Base-by-base conservation (phyloP, 2,113 vertebrate genomes). In the Percina caprodes region DNA sequence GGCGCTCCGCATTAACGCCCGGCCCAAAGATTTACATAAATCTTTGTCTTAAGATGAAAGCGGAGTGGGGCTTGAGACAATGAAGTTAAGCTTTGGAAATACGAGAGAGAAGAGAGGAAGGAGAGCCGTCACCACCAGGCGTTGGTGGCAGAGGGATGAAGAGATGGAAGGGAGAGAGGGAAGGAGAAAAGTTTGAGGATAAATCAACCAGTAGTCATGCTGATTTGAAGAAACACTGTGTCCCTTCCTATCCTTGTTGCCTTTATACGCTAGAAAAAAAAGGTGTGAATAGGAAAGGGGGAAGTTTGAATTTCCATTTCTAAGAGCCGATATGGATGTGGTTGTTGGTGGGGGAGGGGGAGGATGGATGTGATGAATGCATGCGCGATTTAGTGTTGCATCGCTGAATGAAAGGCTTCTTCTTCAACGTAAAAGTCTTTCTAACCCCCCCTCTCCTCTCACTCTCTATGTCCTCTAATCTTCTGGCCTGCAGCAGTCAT, bases 31-130 rank as follows among this genome's bases (percentile, higher is more conserved):
- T 96, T 95, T 96, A 95, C 95, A 96, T 95, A 96, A 95, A 95
- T 95, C 95, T 96, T 96, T 95, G 94, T 95, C 94, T 95, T 95
- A 95, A 94, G 94, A 95, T 95, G 94, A 95, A 95, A 95, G 94
- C 93, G 54, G 82, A 92, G 88, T 77, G 83, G 89, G 85, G 89
- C 91, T 93, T 92, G 93, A 95, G 94, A 95, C 95, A 95, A 95
- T 95, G 94, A 94, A 94, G 94, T 94, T 95, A 95, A 95, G 95
- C 94, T 95, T 94, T 92, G 86, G 93, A 94, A 94, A 94, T 92
- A 83, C 86, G 77, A 80, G 77, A 87, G 85, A 86, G 84, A 69
- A 71, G 83, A 88, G 87, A 83, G 77, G 82, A 83, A 88, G 77
- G 84, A 79, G 86, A 88, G 83, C 83, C 83, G 76, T 91, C 82